Evolutionary conservation across 2,888 invertebrate species (phyloP), one percentile per base, ranked within the genome.

Genomic region (Drosophila seclusa): DNA sequence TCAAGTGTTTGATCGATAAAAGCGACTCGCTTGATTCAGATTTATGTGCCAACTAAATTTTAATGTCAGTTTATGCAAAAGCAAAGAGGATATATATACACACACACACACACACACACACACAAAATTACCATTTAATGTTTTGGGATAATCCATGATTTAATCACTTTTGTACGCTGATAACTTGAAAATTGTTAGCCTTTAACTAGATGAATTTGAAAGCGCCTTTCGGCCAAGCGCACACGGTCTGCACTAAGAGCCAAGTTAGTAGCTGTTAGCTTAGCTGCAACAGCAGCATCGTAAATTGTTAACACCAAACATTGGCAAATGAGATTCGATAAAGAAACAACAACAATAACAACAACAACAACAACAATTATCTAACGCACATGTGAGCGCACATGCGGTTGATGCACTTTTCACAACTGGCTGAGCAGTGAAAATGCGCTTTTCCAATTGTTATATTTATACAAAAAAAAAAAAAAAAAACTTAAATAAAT

Each of bases 321-420:
- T 63, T 48, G 34, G 52, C 42, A 42, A 38, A n/a, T 53, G 32
- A 11, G 38, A 16, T 50, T 32, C 32, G 52, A 72, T 59, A 53
- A 69, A 69, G 42, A 58, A 52, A 57, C 45, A 68, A n/a, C 62
- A 67, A 74, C 48, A 66, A 38, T 0, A 18, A 38, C 27, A 59
- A 55, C 29, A 38, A 29, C 29, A 38, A 29, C 58, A 75, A 70
- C 61, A 64, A 81, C 63, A 81, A 79, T 76, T 88, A 87, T 87
- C 87, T 86, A 89, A 87, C 75, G 75, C 73, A 82, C 83, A 84
- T 83, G 73, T 83, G 87, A 81, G 81, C 79, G 83, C 70, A 82
- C 81, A 73, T 52, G 88, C 91, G 91, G 91, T 91, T 91, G 91
- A 91, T 91, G 91, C 91, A 89, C 91, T 88, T 67, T 91, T 91